phyloP scores from a whole-genome alignment of 1,140 invertebrate genomes.

The Macrobrachium nipponense region DNA sequence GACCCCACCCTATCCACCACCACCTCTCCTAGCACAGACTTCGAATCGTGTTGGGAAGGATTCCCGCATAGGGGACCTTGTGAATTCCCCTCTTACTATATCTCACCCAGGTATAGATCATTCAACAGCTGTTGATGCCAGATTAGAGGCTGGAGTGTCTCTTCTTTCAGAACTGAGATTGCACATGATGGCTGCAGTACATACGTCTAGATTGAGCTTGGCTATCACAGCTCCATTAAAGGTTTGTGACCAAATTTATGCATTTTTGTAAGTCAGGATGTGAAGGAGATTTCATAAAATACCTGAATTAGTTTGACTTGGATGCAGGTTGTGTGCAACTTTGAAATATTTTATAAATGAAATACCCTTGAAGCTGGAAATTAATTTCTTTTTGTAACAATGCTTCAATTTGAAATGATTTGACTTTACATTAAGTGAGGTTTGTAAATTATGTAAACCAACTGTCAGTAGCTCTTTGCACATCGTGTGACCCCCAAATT shows the following conservation, averaged over 20 bases:
- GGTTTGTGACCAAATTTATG: constrained; percentile 6
- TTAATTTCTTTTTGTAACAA: no score
- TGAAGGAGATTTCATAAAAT: no score
- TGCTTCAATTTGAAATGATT: no score
- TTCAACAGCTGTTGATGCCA: constrained; percentile 66
- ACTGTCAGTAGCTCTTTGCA: no score
- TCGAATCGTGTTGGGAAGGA: constrained; percentile 39
- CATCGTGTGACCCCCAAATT: no score
- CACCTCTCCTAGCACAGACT: constrained; percentile 30
- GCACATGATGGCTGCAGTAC: constrained; percentile 65
- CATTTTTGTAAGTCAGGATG: neutral
- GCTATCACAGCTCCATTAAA: constrained; percentile 59
- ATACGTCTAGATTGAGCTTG: constrained; percentile 58
- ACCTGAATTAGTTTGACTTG: no score
- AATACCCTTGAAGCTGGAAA: no score
- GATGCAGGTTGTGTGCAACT: no score
- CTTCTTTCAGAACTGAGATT: constrained; percentile 65
- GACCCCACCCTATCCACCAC: constrained; percentile 28
- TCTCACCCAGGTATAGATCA: constrained; percentile 59
- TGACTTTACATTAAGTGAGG: no score
- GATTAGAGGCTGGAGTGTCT: constrained; percentile 66
- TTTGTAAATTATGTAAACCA: no score
- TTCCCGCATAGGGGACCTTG: constrained; percentile 42
- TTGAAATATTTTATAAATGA: no score
- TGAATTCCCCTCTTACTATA: constrained; percentile 30